These are phyloP conservation scores for Cryptus viduatorius DNA, from an alignment of 2,888 invertebrate genomes.

Conservation along the genomic window DNA sequence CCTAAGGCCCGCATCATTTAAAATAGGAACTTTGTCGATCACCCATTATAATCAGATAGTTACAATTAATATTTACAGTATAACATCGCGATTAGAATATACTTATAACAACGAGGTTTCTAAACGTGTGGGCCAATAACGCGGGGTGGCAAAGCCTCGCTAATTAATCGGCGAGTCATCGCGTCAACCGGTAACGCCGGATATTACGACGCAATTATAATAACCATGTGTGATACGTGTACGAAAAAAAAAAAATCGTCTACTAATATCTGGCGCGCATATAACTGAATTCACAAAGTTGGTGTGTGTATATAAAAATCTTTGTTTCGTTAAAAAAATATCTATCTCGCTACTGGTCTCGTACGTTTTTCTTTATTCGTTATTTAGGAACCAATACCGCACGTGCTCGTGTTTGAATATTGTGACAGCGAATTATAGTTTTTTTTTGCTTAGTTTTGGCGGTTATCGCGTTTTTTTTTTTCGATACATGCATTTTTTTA, in stretches of 20 bases:
- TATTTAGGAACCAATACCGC: conserved; percentile 81
- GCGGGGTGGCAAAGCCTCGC: conserved; percentile 16
- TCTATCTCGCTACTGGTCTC: conserved; percentile 69
- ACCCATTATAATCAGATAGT: conserved; percentile 76
- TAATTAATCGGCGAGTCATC: neutral
- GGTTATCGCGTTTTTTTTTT: conserved; percentile 2
- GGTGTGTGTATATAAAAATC: conserved; percentile 62
- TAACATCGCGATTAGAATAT: conserved; percentile 77
- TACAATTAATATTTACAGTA: conserved; percentile 78
- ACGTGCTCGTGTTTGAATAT: conserved; percentile 77
- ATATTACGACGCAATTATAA: conserved; percentile 12
- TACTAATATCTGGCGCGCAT: conserved; percentile 42
- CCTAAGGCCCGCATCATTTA: conserved; percentile 76
- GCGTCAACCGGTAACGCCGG: conserved; percentile 24
- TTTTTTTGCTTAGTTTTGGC: conserved; percentile 33
- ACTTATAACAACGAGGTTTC: conserved; percentile 78
- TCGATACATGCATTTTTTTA: conserved; percentile 1
- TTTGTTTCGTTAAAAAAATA: conserved; percentile 67
- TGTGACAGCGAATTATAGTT: conserved; percentile 46
- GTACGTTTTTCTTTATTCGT: conserved; percentile 46
- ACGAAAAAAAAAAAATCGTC: conserved; percentile 48
- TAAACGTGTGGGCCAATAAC: conserved; percentile 69
- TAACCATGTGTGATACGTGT: neutral
- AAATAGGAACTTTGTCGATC: conserved; percentile 85
- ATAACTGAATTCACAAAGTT: conserved; percentile 57